A percentile compares a stretch with the other conserved stretches of the same genome.
These are phyloP conservation scores for Tautogolabrus adspersus DNA, from an alignment of 2,113 vertebrate genomes.

Conservation along the genomic window DNA sequence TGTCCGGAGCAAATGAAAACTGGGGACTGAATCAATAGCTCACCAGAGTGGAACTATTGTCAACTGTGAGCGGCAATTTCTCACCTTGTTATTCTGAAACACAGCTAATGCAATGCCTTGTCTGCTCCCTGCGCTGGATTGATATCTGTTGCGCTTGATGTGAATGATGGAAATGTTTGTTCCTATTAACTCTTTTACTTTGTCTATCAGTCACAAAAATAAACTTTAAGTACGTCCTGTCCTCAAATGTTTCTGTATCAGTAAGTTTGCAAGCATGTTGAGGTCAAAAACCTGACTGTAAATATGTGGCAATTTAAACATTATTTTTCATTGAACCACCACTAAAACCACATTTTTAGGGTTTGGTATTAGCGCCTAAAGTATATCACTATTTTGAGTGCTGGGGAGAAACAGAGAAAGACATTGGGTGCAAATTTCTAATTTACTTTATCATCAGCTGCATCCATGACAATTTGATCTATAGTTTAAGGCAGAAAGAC, in stretches of 20 bases:
- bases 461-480: too few relatives aligned
- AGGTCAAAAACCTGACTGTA: neutral
- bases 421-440: too few relatives aligned
- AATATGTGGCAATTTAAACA: too few relatives aligned
- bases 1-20: constrained; percentile 51
- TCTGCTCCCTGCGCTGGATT: constrained; percentile 57
- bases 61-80: constrained; percentile 73
- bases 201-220: constrained; percentile 19
- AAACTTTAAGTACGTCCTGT: constrained; percentile 6
- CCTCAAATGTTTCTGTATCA: neutral
- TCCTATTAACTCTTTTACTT: constrained; percentile 26
- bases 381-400: too few relatives aligned
- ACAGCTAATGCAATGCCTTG: constrained; percentile 74
- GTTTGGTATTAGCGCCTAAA: too few relatives aligned
- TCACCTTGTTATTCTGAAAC: constrained; percentile 82
- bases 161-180: constrained; percentile 27
- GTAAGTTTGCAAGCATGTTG: neutral
- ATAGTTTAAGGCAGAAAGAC: too few relatives aligned
- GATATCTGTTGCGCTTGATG: constrained; percentile 74
- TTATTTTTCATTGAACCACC: too few relatives aligned
- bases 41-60: constrained; percentile 80
- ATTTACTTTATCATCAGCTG: too few relatives aligned
- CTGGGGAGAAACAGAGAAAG: too few relatives aligned
- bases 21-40: constrained; percentile 80
- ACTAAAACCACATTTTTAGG: too few relatives aligned